phyloP scores from a whole-genome alignment of 2,888 invertebrate genomes.

The Drosophila borborema region DNA sequence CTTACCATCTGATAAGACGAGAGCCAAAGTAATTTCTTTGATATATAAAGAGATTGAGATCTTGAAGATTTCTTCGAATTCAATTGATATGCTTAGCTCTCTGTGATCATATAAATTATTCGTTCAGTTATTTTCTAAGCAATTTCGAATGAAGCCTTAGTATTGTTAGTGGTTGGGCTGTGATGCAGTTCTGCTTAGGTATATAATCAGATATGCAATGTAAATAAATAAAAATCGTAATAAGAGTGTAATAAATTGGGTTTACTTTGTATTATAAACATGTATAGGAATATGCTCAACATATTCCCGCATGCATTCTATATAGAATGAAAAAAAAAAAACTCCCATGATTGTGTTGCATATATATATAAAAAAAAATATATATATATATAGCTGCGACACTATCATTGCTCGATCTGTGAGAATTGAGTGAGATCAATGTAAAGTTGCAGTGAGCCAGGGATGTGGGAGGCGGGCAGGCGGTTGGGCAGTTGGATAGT shows the following conservation, averaged over 20 bases:
- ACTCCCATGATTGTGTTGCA: slow-evolving; percentile 42
- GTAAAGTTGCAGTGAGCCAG: background rate
- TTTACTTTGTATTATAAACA: background rate
- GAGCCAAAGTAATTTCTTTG: too few species aligned
- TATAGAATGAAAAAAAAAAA: background rate
- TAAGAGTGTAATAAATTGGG: background rate
- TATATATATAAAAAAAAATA: background rate
- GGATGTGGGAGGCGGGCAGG: background rate
- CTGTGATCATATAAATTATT: too few species aligned
- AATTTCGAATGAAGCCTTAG: too few species aligned
- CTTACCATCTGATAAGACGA: too few species aligned
- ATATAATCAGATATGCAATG: background rate
- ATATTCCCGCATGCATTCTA: background rate
- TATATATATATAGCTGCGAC: background rate
- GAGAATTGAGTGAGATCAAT: slow-evolving; percentile 8
- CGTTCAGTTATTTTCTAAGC: too few species aligned
- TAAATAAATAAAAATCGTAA: background rate
- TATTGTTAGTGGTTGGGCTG: background rate
- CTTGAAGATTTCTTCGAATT: too few species aligned
- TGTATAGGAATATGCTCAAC: background rate
- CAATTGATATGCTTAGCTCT: too few species aligned
- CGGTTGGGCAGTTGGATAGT: background rate
- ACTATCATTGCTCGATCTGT: slow-evolving; percentile 8
- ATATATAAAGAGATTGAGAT: too few species aligned
- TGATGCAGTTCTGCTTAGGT: too few species aligned